Evolutionary conservation across 1,140 invertebrate genomes (phyloP).

Genomic region (Drosophila kikkawai): DNA sequence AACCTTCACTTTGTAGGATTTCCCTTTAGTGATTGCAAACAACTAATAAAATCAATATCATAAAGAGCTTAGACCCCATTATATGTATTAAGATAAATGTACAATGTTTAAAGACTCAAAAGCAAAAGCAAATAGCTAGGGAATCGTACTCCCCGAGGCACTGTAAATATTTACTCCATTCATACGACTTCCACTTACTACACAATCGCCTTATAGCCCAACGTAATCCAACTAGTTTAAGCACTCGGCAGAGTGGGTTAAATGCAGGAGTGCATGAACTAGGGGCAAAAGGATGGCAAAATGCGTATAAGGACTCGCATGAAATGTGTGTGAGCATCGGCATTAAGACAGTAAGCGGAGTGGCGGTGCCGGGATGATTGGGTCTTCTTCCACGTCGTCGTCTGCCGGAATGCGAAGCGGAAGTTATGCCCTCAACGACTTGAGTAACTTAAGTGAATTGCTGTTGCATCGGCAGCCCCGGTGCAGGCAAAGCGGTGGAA

Average conservation of each 20-base stretch:
- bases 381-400: slow-evolving; percentile 3
- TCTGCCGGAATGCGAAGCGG: slow-evolving; percentile 45
- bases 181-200: slow-evolving; percentile 27
- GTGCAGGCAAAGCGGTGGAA: slow-evolving; percentile 42
- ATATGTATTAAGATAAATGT: not conserved
- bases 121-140: slow-evolving; percentile 10
- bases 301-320: slow-evolving; percentile 60
- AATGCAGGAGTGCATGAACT: slow-evolving; percentile 57
- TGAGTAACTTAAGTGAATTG: slow-evolving; percentile 82
- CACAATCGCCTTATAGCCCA: slow-evolving; percentile 13
- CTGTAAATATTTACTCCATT: slow-evolving; percentile 43
- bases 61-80: not conserved
- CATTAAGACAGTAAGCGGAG: slow-evolving; percentile 73
- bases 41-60: not conserved
- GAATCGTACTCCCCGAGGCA: slow-evolving; percentile 17
- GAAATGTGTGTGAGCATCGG: slow-evolving; percentile 72
- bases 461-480: slow-evolving; percentile 32
- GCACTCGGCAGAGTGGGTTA: slow-evolving; percentile 45
- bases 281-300: slow-evolving; percentile 37
- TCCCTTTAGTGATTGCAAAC: not conserved
- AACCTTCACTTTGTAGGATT: not conserved
- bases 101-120: not conserved
- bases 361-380: slow-evolving; percentile 18
- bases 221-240: slow-evolving; percentile 50
- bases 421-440: slow-evolving; percentile 82